Conservation (phyloP, 2,797 vertebrate genomes). For the Pteropus rufus region DNA sequence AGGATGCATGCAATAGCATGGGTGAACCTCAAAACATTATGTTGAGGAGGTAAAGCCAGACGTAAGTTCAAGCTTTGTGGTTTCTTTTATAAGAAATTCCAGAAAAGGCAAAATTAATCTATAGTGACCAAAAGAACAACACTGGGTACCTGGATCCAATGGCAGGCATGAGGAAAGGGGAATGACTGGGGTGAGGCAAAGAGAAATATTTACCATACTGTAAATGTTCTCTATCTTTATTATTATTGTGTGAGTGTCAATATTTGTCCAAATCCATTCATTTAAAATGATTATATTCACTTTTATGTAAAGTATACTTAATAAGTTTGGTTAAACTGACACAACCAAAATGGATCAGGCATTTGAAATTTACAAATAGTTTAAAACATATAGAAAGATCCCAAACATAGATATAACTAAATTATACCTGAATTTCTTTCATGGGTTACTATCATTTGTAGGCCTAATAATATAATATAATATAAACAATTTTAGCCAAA, state of each 20-base stretch:
- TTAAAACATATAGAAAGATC: background rate
- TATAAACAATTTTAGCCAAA: background rate
- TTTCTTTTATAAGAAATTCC: background rate
- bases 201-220: background rate
- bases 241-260: background rate
- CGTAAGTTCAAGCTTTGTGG: background rate
- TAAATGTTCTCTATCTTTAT: background rate
- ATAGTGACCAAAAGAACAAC: background rate
- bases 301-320: background rate
- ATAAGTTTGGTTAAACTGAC: background rate
- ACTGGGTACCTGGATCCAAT: background rate
- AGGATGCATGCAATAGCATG: background rate
- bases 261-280: background rate
- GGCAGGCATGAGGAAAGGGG: accelerated
- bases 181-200: background rate
- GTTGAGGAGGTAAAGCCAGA: background rate
- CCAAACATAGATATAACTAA: background rate
- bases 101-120: background rate
- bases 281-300: background rate
- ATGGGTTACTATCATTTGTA: background rate
- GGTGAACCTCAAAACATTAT: background rate
- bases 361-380: background rate
- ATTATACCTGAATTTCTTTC: background rate
- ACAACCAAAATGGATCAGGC: background rate
- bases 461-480: background rate